phyloP scores from a whole-genome alignment of 2,113 vertebrate genomes.

The Fulmarus glacialis region DNA sequence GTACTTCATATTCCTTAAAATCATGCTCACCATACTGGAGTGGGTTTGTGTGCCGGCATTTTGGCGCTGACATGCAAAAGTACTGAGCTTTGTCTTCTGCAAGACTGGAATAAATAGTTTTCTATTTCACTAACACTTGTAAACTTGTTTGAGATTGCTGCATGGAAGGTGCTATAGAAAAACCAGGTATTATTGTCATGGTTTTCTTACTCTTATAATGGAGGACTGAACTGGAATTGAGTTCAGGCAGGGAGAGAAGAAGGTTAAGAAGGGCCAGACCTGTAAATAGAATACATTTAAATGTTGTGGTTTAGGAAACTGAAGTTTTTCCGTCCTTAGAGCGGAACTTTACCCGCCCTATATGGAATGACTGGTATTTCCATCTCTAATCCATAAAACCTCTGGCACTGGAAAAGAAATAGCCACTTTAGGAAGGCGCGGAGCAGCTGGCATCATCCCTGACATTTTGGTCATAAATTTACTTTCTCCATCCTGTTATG shows the following conservation, averaged over 20 bases:
- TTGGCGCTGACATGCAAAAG: not conserved
- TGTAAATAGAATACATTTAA: not conserved
- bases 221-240: not conserved
- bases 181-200: not conserved
- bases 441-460: slow-evolving; percentile 3
- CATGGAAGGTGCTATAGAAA: not conserved
- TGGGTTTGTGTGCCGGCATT: not conserved
- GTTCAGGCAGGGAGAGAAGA: not conserved
- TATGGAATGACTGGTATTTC: slow-evolving; percentile 46
- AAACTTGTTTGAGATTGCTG: not conserved
- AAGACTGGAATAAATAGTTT: not conserved
- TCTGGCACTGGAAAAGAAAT: not conserved
- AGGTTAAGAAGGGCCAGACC: not conserved
- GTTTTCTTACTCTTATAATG: not conserved
- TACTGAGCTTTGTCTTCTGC: not conserved
- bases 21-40: not conserved
- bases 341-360: not conserved
- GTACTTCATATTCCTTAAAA: not conserved
- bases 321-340: not conserved
- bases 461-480: not conserved
- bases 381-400: slow-evolving; percentile 38
- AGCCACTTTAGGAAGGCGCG: not conserved
- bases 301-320: slow-evolving; percentile 1
- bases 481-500: not conserved
- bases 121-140: not conserved